These are phyloP conservation scores for Ptychodera flava DNA, from an alignment of 35 echinoderm and acorn worm genomes.

Conservation along the genomic window DNA sequence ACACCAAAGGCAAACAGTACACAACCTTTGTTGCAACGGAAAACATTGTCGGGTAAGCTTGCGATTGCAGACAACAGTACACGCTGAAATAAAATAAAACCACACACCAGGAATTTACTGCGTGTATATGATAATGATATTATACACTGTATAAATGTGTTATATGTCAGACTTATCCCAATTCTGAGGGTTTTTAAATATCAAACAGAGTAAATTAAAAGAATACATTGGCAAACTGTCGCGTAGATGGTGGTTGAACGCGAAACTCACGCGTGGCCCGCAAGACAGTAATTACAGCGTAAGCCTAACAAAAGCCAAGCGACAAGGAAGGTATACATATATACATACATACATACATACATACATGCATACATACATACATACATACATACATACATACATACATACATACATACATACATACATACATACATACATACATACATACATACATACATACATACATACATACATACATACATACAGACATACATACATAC, in stretches of 20 bases:
- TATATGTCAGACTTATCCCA: neutral
- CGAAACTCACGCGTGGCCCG: no score
- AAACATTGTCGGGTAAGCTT: no score
- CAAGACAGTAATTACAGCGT: no score
- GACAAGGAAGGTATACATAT: neutral
- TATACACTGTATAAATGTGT: neutral
- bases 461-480: neutral
- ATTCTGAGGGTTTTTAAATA: neutral
- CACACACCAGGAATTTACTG: no score
- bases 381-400: neutral
- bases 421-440: neutral
- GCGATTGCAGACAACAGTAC: no score
- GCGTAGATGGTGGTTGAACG: no score
- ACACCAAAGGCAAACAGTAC: no score
- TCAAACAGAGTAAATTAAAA: neutral
- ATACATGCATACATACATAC: neutral
- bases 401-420: neutral
- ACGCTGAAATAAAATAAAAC: no score
- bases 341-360: slow-evolving; percentile 2
- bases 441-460: slow-evolving; percentile 2
- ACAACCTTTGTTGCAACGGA: no score
- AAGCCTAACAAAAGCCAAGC: neutral
- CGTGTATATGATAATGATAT: no score
- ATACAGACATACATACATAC: neutral
- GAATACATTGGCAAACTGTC: neutral